phyloP scores from a whole-genome alignment of 2,113 vertebrate species.

The Platycercus adscitus region DNA sequence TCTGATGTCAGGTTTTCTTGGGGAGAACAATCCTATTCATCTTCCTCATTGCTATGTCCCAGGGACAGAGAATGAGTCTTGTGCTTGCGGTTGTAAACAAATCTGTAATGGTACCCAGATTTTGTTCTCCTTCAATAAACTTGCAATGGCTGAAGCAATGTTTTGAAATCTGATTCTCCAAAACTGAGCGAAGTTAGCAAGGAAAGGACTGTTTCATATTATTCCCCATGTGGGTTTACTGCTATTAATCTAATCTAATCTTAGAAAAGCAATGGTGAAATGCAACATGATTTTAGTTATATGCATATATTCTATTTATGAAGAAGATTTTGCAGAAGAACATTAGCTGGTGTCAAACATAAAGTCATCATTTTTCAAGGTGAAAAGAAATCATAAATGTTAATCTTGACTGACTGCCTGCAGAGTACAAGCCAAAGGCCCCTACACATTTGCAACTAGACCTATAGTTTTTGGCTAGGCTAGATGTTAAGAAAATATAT shows the following conservation, averaged over 20 bases:
- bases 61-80: neutral
- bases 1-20: neutral
- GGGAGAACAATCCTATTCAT: neutral
- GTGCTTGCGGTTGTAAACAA: neutral
- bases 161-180: neutral
- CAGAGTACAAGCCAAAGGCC: neutral
- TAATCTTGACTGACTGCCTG: neutral
- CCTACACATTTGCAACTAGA: neutral
- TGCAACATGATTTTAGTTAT: neutral
- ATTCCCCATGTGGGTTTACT: neutral
- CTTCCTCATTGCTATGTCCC: neutral
- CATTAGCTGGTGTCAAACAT: neutral
- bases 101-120: neutral
- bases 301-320: neutral
- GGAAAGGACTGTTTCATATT: neutral
- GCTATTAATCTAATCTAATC: neutral
- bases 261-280: neutral
- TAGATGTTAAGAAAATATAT: neutral
- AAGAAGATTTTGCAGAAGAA: neutral
- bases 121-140: neutral
- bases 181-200: neutral
- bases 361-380: neutral
- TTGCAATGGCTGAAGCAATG: neutral
- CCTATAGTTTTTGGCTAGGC: neutral
- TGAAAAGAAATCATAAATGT: neutral